Evolutionary conservation across 2,888 invertebrate species (phyloP).

Genomic region (Mythimna ferrago): DNA sequence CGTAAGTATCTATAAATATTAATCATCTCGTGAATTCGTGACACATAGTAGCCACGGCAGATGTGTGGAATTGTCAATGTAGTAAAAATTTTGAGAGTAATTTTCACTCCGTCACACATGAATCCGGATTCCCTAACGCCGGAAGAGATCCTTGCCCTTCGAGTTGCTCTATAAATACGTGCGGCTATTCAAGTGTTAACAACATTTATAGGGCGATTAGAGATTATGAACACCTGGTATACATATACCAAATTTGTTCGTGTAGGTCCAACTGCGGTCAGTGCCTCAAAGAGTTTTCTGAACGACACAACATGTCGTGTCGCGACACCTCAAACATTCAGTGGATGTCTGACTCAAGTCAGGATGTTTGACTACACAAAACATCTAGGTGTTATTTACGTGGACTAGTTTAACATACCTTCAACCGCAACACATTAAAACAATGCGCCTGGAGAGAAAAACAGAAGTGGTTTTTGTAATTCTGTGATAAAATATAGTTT

Average conservation of each 20-base stretch:
- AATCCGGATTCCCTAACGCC: not conserved
- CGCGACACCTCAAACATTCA: not conserved
- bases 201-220: constrained; percentile 24
- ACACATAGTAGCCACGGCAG: constrained; percentile 1
- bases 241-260: not conserved
- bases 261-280: not conserved
- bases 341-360: no score
- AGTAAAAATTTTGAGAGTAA: not conserved
- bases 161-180: constrained; percentile 44
- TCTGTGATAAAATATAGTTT: constrained; percentile 10
- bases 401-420: not conserved
- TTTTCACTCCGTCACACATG: not conserved
- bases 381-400: not conserved
- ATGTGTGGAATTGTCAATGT: constrained; percentile 4
- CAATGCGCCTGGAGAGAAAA: constrained; percentile 1
- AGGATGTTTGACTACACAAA: constrained; percentile 1
- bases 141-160: constrained; percentile 37
- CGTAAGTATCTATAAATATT: constrained; percentile 35
- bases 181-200: constrained; percentile 16
- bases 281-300: not conserved
- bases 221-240: constrained; percentile 33
- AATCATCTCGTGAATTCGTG: constrained; percentile 16
- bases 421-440: constrained; percentile 4
- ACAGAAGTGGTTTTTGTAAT: constrained; percentile 13
- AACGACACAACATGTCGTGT: not conserved